A percentile compares a stretch with the other conserved stretches of the same genome.
phyloP scores from a whole-genome alignment of 2,888 invertebrate species.

The Onthophagus sagittarius region DNA sequence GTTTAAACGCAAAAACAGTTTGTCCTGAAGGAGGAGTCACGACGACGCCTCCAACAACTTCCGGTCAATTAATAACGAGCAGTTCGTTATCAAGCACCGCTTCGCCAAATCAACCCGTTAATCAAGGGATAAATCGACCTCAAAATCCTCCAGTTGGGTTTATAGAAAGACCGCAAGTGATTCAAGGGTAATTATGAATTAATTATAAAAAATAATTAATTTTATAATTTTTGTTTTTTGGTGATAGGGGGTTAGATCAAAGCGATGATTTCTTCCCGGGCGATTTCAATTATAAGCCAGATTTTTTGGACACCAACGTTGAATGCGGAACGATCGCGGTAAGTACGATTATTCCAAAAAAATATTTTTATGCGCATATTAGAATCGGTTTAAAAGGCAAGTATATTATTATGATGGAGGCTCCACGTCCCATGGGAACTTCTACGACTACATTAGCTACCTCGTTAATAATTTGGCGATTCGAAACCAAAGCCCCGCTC shows the following conservation, averaged over 20 bases:
- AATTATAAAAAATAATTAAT: not conserved
- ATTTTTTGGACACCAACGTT: conserved; percentile 17
- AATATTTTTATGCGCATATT: too few species aligned
- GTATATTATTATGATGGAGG: conserved; percentile 16
- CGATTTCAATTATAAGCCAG: conserved; percentile 34
- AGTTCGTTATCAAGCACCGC: conserved; percentile 29
- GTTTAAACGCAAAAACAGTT: conserved; percentile 58
- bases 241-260: not conserved
- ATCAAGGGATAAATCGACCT: not conserved
- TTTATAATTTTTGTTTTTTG: not conserved
- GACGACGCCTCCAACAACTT: conserved; percentile 44
- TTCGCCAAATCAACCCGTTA: not conserved
- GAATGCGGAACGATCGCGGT: conserved; percentile 43
- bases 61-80: conserved; percentile 37
- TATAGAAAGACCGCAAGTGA: not conserved
- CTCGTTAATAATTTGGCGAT: conserved; percentile 10
- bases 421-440: not conserved
- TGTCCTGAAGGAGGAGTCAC: conserved; percentile 47
- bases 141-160: not conserved
- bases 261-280: conserved; percentile 40
- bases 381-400: conserved; percentile 16
- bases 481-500: not conserved
- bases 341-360: too few species aligned
- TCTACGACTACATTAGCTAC: not conserved
- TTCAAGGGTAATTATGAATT: not conserved